Conservation (phyloP, 2,797 vertebrate genomes). For the Lindbergichthys nudifrons region DNA sequence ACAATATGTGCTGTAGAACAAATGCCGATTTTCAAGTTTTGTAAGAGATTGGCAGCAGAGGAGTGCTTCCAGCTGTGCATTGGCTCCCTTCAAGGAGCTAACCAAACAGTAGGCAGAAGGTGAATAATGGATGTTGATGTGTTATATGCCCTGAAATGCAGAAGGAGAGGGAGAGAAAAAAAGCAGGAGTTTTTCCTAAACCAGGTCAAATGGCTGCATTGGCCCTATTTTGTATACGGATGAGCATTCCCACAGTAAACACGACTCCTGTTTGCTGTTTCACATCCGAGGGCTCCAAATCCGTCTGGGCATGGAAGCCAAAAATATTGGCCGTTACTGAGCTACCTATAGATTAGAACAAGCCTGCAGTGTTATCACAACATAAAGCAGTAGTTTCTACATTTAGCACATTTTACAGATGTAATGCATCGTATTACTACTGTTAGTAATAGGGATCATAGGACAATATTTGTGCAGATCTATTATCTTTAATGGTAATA, state of each 20-base stretch:
- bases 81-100: constrained; percentile 60
- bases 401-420: not conserved
- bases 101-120: constrained; percentile 61
- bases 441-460: not conserved
- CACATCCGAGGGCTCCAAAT: constrained; percentile 39
- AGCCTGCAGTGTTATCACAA: not conserved
- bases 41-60: constrained; percentile 27
- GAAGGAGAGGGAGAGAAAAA: constrained; percentile 6
- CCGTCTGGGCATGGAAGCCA: constrained; percentile 31
- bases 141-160: constrained; percentile 51
- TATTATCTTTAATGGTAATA: not conserved
- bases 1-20: constrained; percentile 20
- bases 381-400: constrained; percentile 8
- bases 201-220: constrained; percentile 71
- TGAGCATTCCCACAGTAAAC: constrained; percentile 50
- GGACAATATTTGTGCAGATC: not conserved
- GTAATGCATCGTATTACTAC: not conserved
- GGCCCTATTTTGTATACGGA: constrained; percentile 57
- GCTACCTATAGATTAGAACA: constrained; percentile 16
- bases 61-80: constrained; percentile 44
- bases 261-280: constrained; percentile 58
- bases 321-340: constrained; percentile 38
- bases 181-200: constrained; percentile 52
- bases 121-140: constrained; percentile 77
- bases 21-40: constrained; percentile 26